Evolutionary conservation across 2,888 invertebrate species (phyloP).

Genomic region (Argyresthia goedartella): DNA sequence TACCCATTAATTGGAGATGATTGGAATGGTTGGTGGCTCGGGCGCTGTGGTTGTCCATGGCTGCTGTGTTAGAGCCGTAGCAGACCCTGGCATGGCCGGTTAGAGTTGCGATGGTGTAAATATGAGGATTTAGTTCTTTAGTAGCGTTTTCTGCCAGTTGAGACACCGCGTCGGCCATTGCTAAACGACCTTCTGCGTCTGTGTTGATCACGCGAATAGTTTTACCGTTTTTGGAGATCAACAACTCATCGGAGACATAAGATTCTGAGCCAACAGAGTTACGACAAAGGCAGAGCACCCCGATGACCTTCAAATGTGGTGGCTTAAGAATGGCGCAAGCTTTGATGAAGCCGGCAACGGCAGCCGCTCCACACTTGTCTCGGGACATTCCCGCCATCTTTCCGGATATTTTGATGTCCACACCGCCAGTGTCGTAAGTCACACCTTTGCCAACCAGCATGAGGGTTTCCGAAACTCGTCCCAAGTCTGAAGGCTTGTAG

Average conservation of each 20-base stretch:
- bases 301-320: constrained; percentile 81
- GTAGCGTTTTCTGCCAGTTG: constrained; percentile 69
- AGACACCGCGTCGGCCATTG: constrained; percentile 86
- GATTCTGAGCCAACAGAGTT: constrained; percentile 88
- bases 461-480: constrained; percentile 75
- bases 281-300: constrained; percentile 83
- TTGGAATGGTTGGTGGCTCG: constrained; percentile 66
- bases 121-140: constrained; percentile 81
- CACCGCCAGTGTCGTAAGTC: constrained; percentile 84
- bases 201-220: constrained; percentile 89
- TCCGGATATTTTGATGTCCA: constrained; percentile 77
- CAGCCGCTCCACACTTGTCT: constrained; percentile 93
- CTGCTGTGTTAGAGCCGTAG: constrained; percentile 78
- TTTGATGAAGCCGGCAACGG: constrained; percentile 90
- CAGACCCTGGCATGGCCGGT: constrained; percentile 83
- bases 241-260: constrained; percentile 89
- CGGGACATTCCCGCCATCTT: constrained; percentile 89
- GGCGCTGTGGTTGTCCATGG: constrained; percentile 81
- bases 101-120: constrained; percentile 89
- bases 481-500: constrained; percentile 70
- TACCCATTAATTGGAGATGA: constrained; percentile 77
- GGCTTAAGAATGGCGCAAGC: constrained; percentile 77
- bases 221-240: constrained; percentile 82
- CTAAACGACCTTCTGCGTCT: constrained; percentile 92
- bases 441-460: constrained; percentile 92